These are phyloP conservation scores for Ursus arctos DNA, from an alignment of 2,113 vertebrate species.

Conservation along the genomic window DNA sequence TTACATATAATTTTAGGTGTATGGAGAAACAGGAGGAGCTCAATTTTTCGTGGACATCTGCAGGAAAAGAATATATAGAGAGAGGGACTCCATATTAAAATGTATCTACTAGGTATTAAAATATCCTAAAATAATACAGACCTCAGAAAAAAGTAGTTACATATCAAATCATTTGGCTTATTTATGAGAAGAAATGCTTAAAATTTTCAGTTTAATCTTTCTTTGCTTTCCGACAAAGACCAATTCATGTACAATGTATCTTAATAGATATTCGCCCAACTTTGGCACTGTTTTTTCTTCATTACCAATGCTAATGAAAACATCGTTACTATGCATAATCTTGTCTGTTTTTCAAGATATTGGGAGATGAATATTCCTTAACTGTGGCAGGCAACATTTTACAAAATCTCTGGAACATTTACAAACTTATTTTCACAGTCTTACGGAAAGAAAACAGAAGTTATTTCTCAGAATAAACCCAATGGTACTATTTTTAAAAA, in stretches of 20 bases:
- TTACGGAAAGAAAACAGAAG: background rate
- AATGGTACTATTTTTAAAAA: constrained; percentile 20
- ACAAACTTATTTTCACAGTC: background rate
- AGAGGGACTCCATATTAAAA: background rate
- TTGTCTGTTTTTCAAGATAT: background rate
- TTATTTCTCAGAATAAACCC: constrained; percentile 16
- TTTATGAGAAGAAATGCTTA: background rate
- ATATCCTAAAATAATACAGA: background rate
- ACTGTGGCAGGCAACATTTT: background rate
- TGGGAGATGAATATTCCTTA: background rate
- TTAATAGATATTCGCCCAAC: background rate
- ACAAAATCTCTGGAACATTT: background rate
- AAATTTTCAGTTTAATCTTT: constrained; percentile 33
- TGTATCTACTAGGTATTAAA: background rate
- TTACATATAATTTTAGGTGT: background rate
- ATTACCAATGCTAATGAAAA: background rate
- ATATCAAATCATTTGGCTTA: background rate
- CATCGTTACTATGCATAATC: background rate
- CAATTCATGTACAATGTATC: background rate
- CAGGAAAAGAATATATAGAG: background rate
- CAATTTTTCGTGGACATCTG: background rate
- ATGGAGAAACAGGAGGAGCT: background rate
- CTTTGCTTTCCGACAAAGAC: background rate
- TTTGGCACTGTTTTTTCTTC: background rate
- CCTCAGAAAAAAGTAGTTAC: background rate